A percentile compares a stretch with the other conserved stretches of the same genome.
phyloP scores from a whole-genome alignment of 1,140 invertebrate species.

The Diorhabda elongata region DNA sequence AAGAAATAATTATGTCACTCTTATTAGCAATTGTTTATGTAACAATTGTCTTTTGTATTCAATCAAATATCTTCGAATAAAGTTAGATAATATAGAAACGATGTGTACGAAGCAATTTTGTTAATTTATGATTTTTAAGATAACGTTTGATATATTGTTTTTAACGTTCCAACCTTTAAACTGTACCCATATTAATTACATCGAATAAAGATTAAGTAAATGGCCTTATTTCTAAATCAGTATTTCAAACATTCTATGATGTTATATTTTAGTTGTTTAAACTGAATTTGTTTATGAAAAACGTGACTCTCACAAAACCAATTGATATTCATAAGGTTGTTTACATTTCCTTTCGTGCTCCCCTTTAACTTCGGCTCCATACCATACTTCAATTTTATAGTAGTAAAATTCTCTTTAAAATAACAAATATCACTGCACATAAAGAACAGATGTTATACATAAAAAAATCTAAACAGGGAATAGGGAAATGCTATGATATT shows the following conservation, averaged over 20 bases:
- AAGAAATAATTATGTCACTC: too few relatives aligned
- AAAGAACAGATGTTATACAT: not conserved
- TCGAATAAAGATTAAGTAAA: not conserved
- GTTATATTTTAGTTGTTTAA: not conserved
- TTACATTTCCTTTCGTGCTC: not conserved
- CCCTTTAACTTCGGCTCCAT: not conserved
- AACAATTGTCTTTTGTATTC: too few relatives aligned
- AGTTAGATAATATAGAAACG: too few relatives aligned
- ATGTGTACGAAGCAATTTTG: too few relatives aligned
- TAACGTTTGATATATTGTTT: too few relatives aligned
- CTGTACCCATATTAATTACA: too few relatives aligned
- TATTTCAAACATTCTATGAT: not conserved
- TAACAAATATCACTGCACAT: not conserved
- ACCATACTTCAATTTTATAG: conserved; percentile 2
- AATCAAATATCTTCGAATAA: too few relatives aligned
- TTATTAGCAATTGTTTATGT: too few relatives aligned
- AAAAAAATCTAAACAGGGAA: conserved; percentile 1
- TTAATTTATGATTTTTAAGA: too few relatives aligned
- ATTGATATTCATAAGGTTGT: conserved; percentile 2
- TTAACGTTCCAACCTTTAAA: too few relatives aligned
- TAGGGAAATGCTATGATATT: conserved; percentile 1
- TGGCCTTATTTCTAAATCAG: not conserved
- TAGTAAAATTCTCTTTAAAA: conserved; percentile 3
- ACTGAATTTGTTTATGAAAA: conserved; percentile 3
- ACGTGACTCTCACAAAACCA: conserved; percentile 1